phyloP scores from a whole-genome alignment of 2,888 invertebrate genomes.

The Lumbricus terrestris region DNA sequence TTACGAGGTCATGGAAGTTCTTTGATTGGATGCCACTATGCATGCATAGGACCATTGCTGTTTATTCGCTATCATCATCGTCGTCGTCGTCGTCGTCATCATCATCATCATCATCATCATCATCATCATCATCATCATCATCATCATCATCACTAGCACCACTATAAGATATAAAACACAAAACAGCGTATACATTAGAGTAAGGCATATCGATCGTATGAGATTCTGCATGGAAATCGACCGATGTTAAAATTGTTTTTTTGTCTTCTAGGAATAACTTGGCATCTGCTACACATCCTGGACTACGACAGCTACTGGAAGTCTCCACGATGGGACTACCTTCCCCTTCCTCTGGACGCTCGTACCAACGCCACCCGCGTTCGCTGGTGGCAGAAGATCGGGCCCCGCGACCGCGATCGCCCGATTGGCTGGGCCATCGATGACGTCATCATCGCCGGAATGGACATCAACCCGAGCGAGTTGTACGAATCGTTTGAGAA shows the following conservation, averaged over 20 bases:
- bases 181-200: too few species aligned
- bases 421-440: slow-evolving; percentile 58
- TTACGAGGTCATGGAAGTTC: too few species aligned
- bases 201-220: too few species aligned
- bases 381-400: slow-evolving; percentile 51
- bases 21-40: too few species aligned
- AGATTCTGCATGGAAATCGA: too few species aligned
- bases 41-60: too few species aligned
- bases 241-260: too few species aligned
- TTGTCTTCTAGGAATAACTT: slow-evolving; percentile 47
- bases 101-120: too few species aligned
- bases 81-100: too few species aligned
- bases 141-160: too few species aligned
- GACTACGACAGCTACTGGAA: slow-evolving; percentile 48
- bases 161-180: background rate
- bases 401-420: slow-evolving; percentile 36
- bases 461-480: slow-evolving; percentile 57
- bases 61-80: too few species aligned
- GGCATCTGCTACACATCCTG: slow-evolving; percentile 55
- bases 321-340: slow-evolving; percentile 49
- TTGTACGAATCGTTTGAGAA: slow-evolving; percentile 53
- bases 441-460: slow-evolving; percentile 59
- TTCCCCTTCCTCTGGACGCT: slow-evolving; percentile 50
- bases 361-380: slow-evolving; percentile 51
- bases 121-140: too few species aligned